These are phyloP conservation scores for Pipistrellus nathusii DNA, from an alignment of 2,797 vertebrate genomes.

Conservation along the genomic window DNA sequence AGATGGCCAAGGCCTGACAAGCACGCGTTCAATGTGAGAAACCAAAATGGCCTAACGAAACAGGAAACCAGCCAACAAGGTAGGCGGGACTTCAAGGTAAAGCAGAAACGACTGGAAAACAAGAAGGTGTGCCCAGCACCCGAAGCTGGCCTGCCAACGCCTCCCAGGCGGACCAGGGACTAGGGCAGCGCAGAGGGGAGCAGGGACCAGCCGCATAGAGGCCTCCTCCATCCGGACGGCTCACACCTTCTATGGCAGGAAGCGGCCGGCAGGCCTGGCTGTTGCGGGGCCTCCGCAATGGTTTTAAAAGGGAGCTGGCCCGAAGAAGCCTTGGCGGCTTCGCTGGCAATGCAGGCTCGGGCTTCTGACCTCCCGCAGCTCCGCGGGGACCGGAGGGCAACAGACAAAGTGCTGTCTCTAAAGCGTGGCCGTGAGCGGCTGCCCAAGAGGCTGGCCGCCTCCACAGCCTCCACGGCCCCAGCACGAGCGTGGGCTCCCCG, in stretches of 20 bases:
- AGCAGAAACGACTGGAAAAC: not conserved
- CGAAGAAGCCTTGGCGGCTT: fast-evolving
- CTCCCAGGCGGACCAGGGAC: no score
- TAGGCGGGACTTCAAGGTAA: not conserved
- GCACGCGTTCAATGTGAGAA: not conserved
- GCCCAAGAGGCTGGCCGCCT: not conserved
- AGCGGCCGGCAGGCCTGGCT: fast-evolving
- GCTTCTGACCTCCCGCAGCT: not conserved
- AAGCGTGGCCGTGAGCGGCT: not conserved
- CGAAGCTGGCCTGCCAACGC: not conserved
- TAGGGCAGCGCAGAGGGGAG: not conserved
- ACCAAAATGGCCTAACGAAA: not conserved
- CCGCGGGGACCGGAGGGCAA: no score
- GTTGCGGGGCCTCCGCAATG: fast-evolving
- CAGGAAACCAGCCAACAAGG: not conserved
- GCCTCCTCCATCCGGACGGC: not conserved
- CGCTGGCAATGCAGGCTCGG: no score
- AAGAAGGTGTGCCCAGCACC: not conserved
- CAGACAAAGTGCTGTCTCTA: not conserved
- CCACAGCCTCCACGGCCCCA: no score
- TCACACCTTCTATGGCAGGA: fast-evolving
- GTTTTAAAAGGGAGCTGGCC: not conserved
- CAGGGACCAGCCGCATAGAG: no score
- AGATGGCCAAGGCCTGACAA: not conserved
- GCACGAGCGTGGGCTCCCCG: not conserved